Percentiles rank a stretch among this genome's conserved stretches.
Conservation (phyloP, 2,113 vertebrate species). For the Leuciscus idus region DNA sequence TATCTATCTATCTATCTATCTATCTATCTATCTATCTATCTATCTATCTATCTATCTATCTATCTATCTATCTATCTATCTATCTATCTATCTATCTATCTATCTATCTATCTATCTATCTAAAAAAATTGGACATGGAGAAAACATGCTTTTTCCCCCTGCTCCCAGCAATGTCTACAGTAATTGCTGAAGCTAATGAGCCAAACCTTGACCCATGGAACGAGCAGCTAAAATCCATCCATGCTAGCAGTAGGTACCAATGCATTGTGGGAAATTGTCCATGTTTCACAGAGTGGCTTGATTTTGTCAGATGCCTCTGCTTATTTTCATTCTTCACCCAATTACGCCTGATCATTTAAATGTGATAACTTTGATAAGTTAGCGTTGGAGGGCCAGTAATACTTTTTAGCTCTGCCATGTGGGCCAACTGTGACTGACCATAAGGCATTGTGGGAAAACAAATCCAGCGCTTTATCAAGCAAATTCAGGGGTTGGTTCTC, state of each 20-base stretch:
- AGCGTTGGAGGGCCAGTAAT: neutral
- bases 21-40: no score
- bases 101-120: no score
- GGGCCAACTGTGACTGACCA: neutral
- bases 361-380: slow-evolving; percentile 8
- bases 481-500: slow-evolving; percentile 18
- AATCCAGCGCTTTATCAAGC: slow-evolving; percentile 28
- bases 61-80: no score
- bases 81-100: no score
- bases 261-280: neutral
- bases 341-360: neutral
- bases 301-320: neutral
- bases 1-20: no score
- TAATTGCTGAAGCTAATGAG: neutral
- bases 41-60: no score
- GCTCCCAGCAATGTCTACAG: neutral
- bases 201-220: neutral
- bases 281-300: neutral
- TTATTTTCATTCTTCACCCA: neutral
- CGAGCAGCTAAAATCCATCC: neutral
- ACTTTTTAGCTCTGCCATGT: slow-evolving; percentile 8
- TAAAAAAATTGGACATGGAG: no score
- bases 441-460: slow-evolving; percentile 29
- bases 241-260: neutral
- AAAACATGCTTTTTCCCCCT: no score